These are phyloP conservation scores for Monarcha castaneiventris DNA, from an alignment of 2,113 vertebrate species.

Conservation along the genomic window DNA sequence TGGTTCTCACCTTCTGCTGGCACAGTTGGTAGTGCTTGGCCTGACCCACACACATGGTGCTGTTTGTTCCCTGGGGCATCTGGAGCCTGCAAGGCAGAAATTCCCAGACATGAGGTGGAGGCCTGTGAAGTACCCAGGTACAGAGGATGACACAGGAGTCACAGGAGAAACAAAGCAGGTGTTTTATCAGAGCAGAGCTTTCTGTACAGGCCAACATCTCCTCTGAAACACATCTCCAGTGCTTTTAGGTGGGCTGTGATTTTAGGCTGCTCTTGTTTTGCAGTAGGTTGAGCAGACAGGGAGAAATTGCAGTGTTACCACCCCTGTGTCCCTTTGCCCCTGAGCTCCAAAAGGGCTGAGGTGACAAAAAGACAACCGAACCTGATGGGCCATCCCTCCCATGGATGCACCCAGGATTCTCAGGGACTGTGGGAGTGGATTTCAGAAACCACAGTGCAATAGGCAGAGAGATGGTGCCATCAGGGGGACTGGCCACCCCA, in stretches of 20 bases:
- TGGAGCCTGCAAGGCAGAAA: conserved; percentile 72
- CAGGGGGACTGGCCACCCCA: not conserved
- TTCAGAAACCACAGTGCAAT: not conserved
- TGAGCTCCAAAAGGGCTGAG: not conserved
- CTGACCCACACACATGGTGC: conserved; percentile 77
- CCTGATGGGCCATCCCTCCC: not conserved
- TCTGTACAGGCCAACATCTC: not conserved
- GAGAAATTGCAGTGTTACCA: not conserved
- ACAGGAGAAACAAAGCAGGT: not conserved
- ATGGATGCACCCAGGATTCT: not conserved
- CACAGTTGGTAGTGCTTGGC: conserved; percentile 83
- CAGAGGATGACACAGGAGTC: not conserved
- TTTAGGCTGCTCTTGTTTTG: not conserved
- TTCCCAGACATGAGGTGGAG: not conserved
- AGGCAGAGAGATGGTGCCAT: not conserved
- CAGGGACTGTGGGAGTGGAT: not conserved
- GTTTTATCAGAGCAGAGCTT: not conserved
- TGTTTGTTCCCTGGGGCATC: conserved; percentile 76
- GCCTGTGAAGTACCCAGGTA: not conserved
- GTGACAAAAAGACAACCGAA: not conserved
- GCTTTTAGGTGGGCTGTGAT: not conserved
- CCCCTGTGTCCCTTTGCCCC: not conserved
- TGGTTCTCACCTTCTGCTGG: conserved; percentile 78
- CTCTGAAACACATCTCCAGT: not conserved
- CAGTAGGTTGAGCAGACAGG: not conserved